Evolutionary conservation across 1,140 invertebrate species (phyloP).

Genomic region (Scaptomyza hsui): DNA sequence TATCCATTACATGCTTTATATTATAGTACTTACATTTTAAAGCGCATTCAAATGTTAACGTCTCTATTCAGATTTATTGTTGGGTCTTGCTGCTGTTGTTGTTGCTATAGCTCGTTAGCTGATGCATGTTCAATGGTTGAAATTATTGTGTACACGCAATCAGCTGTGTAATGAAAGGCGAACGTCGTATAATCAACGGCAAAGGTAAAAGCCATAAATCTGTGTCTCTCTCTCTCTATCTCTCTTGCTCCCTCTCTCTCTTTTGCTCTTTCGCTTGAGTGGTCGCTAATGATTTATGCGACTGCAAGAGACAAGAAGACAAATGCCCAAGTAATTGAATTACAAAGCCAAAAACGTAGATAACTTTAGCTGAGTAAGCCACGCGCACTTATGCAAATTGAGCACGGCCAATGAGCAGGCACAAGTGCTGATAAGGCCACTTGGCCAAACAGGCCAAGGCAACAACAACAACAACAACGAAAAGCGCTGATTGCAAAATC

Average conservation of each 20-base stretch:
- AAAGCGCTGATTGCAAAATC: slow-evolving; percentile 70
- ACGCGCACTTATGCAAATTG: slow-evolving; percentile 74
- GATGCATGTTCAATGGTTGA: slow-evolving; percentile 58
- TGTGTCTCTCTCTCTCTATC: neutral
- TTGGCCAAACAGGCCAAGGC: slow-evolving; percentile 4
- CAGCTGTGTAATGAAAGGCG: slow-evolving; percentile 70
- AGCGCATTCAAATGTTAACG: slow-evolving; percentile 5
- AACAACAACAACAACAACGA: slow-evolving; percentile 36
- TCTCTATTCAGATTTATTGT: neutral
- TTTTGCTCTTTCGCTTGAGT: slow-evolving; percentile 1
- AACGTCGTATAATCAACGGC: slow-evolving; percentile 55
- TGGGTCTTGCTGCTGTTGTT: neutral
- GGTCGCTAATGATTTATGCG: slow-evolving; percentile 72
- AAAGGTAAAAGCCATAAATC: slow-evolving; percentile 64
- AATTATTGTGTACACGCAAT: slow-evolving; percentile 77
- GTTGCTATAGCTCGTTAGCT: slow-evolving; percentile 18
- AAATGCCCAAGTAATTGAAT: slow-evolving; percentile 81
- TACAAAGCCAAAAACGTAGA: slow-evolving; percentile 65
- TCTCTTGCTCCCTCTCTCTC: too few relatives aligned
- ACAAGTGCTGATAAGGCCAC: slow-evolving; percentile 54
- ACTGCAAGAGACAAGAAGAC: slow-evolving; percentile 61
- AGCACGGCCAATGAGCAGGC: slow-evolving; percentile 34
- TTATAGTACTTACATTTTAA: neutral
- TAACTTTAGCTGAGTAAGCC: slow-evolving; percentile 70
- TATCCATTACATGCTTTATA: neutral